Percentiles rank a stretch among this genome's conserved stretches.
phyloP scores from a whole-genome alignment of 35 echinoderm and acorn worm species.

The Eucidaris tribuloides region DNA sequence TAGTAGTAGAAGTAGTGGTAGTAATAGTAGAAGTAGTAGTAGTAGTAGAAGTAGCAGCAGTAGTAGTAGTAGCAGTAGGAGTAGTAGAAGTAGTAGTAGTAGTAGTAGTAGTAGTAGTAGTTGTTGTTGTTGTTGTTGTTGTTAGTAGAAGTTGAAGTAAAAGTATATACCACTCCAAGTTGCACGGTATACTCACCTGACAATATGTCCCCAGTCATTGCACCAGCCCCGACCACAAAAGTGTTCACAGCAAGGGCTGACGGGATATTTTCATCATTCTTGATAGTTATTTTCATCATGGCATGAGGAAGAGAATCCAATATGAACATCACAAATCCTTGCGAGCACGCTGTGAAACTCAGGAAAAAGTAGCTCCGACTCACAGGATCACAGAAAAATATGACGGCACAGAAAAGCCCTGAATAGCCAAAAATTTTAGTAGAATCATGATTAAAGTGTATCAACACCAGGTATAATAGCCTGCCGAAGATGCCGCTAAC shows the following conservation, averaged over 20 bases:
- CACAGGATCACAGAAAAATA: background rate
- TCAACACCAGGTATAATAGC: background rate
- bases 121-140: no score
- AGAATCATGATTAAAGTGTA: background rate
- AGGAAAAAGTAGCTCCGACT: background rate
- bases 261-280: background rate
- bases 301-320: background rate
- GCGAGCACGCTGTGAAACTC: background rate
- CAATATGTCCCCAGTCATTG: background rate
- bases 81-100: no score
- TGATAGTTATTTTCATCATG: background rate
- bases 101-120: no score
- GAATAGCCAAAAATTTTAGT: background rate
- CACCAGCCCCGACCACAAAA: background rate
- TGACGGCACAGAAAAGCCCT: background rate
- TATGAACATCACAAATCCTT: background rate
- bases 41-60: no score
- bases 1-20: no score
- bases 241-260: background rate
- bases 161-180: no score
- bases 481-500: background rate
- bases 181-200: no score
- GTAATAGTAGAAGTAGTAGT: no score
- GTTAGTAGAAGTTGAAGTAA: no score
- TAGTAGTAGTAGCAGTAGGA: no score